Base-by-base conservation (phyloP, 2,113 vertebrate genomes). In the Lamprotornis superbus region DNA sequence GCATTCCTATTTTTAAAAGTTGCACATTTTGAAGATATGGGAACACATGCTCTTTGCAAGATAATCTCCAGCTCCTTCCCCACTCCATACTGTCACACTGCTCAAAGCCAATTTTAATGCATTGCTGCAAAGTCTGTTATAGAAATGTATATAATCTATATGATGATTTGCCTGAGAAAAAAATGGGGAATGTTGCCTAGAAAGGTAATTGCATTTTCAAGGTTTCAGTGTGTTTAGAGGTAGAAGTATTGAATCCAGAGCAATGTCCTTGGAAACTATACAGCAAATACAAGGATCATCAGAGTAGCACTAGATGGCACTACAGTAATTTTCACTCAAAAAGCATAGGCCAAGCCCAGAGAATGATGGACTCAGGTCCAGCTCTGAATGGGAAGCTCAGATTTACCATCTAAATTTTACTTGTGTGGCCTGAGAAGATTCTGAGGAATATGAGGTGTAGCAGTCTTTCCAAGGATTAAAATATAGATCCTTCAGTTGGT, bases 281-380 rank as follows among this genome's bases (percentile, higher is more conserved):
- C 28, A 71, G 19, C 2, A 6, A 69, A 63, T 31, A 31, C 44
- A 65, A 65, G 50, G 37, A 79, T 35, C 28, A 56, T 46, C 35
- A 65, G 53, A 60, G 39, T 21, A 86, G 90, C 95, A 88, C 95
- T 97, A 97, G 95, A 52, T 96, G 96, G 95, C 96, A 95, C 92
- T 80, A 25, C 76, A 86, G 93, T 47, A 83, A 95, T 91, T 93
- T 85, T 80, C 76, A 70, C 59, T 83, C 63, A 42, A 39, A 80
- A 83, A 56, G 40, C 20, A 18, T 1, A 46, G 31, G 60, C 65
- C 73, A 52, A 90, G 35, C 21, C 25, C 23, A 35, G 67, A 65
- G 19, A 84, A 73, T 61, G n/a, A 46, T 10, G 37, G 61, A 79
- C 9, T 56, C 4, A 0, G 17, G 20, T 76, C 74, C 63, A 47